Percentiles rank a stretch among this genome's conserved stretches.
These are phyloP conservation scores for Ips nitidus DNA, from an alignment of 1,140 invertebrate species.

Conservation along the genomic window DNA sequence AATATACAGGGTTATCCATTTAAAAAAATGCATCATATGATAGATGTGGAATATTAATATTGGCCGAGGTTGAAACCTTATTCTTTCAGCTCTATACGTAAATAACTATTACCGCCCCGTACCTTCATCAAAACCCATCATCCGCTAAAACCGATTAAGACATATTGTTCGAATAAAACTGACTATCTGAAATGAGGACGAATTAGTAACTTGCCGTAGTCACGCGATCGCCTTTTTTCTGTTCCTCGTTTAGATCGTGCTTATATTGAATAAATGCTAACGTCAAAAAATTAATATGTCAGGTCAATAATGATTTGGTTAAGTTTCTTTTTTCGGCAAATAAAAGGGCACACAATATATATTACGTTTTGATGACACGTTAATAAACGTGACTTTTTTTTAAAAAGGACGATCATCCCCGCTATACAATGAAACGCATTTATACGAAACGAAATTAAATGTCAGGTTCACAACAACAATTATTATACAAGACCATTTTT, in stretches of 20 bases:
- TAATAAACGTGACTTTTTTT: constrained; percentile 10
- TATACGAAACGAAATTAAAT: neutral
- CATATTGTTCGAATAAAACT: constrained; percentile 38
- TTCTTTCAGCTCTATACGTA: too few relatives aligned
- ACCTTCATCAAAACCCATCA: neutral
- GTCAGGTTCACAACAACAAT: neutral
- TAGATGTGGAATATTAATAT: too few relatives aligned
- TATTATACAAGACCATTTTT: too few relatives aligned
- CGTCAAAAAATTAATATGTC: constrained; percentile 37
- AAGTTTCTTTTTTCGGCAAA: constrained; percentile 27
- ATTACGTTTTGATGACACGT: constrained; percentile 13
- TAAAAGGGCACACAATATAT: constrained; percentile 13
- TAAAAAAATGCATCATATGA: too few relatives aligned
- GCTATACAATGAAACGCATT: neutral
- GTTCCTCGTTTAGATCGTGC: constrained; percentile 25
- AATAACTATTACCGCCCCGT: neutral
- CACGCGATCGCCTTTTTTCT: constrained; percentile 36
- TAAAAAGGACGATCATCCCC: neutral
- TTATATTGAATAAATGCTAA: constrained; percentile 36
- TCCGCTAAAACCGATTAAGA: constrained; percentile 33
- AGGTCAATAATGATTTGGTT: constrained; percentile 32
- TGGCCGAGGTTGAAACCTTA: too few relatives aligned
- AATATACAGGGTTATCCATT: too few relatives aligned
- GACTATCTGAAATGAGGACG: constrained; percentile 36
- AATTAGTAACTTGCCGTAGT: constrained; percentile 36